These are phyloP conservation scores for Lathronympha strigana DNA, from an alignment of 2,888 invertebrate species.

Conservation along the genomic window DNA sequence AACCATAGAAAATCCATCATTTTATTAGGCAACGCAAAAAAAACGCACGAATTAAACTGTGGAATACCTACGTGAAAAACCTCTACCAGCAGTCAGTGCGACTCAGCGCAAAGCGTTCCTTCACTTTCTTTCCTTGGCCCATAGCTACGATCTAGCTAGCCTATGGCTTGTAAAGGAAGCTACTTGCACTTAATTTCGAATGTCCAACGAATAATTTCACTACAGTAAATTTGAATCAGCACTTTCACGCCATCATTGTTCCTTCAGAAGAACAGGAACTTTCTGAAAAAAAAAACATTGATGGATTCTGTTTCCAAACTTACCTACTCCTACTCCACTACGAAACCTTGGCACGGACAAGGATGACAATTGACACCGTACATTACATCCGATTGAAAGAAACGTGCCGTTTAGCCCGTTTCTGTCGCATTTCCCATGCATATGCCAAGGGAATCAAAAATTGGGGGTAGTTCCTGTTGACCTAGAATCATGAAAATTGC, in stretches of 20 bases:
- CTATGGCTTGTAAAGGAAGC: background rate
- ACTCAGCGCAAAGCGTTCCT: background rate
- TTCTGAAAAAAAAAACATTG: slow-evolving; percentile 62
- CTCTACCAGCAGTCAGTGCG: background rate
- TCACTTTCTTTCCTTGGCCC: background rate
- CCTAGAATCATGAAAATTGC: too few species aligned
- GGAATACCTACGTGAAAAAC: background rate
- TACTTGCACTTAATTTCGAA: slow-evolving; percentile 7
- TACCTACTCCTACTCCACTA: too few species aligned
- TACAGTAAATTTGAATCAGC: slow-evolving; percentile 31
- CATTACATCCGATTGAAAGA: too few species aligned
- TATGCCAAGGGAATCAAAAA: too few species aligned
- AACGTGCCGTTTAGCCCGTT: too few species aligned
- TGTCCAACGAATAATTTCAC: background rate
- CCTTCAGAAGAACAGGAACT: slow-evolving; percentile 73
- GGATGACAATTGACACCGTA: too few species aligned
- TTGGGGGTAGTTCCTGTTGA: too few species aligned
- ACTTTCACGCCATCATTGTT: slow-evolving; percentile 14
- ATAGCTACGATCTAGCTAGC: background rate
- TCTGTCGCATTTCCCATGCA: too few species aligned
- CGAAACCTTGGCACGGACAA: too few species aligned
- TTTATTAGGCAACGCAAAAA: background rate
- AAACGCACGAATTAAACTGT: background rate
- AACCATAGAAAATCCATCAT: background rate
- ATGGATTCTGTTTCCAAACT: too few species aligned